These are phyloP conservation scores for Druon quercuslanigerum DNA, from an alignment of 1,140 invertebrate genomes.

Conservation along the genomic window DNA sequence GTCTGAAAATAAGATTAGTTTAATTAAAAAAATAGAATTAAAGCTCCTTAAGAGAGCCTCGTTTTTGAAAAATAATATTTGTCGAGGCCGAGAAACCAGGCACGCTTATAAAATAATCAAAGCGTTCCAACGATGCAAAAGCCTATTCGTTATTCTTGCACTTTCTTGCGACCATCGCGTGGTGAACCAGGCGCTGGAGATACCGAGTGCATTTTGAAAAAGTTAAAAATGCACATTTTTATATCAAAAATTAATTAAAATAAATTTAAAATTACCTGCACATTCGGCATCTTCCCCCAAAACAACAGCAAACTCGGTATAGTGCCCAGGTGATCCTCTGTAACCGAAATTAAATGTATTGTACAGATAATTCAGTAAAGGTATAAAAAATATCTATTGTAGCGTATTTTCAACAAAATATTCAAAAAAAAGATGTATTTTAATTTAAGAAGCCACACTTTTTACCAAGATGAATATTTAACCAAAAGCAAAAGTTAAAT, in stretches of 20 bases:
- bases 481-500: too few species aligned
- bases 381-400: too few species aligned
- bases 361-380: too few species aligned
- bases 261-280: conserved; percentile 83
- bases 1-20: conserved; percentile 76
- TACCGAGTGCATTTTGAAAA: conserved; percentile 59
- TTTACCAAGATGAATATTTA: too few species aligned
- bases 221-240: conserved; percentile 14
- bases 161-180: conserved; percentile 67
- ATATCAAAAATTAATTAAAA: too few species aligned
- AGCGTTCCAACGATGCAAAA: conserved; percentile 69
- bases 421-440: too few species aligned
- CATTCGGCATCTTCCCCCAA: conserved; percentile 96
- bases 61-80: conserved; percentile 25
- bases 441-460: too few species aligned
- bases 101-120: conserved; percentile 44
- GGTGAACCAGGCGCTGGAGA: conserved; percentile 66
- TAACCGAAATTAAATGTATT: too few species aligned
- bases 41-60: too few species aligned
- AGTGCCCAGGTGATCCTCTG: conserved; percentile 93
- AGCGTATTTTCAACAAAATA: too few species aligned
- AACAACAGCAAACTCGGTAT: conserved; percentile 97
- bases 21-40: too few species aligned
- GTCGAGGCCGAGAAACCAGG: conserved; percentile 61
- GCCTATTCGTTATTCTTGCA: conserved; percentile 62